Evolutionary conservation across 2,797 vertebrate species (phyloP).

Genomic region (Limosa lapponica): DNA sequence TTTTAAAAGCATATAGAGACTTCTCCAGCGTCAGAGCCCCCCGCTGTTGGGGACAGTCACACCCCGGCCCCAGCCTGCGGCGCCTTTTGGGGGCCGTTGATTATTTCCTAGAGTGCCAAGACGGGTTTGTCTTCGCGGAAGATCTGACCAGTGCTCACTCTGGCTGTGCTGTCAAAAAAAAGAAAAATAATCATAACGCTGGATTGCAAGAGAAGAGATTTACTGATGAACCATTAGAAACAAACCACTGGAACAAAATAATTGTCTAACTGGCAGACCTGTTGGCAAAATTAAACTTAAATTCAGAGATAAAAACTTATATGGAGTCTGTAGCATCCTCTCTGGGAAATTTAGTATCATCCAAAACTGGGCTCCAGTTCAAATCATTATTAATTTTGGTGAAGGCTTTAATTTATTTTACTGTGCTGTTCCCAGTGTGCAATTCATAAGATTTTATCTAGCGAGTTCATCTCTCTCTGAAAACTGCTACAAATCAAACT

Average conservation of each 20-base stretch:
- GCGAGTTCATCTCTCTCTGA: neutral
- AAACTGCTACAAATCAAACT: neutral
- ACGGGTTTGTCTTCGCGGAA: neutral
- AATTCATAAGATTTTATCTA: neutral
- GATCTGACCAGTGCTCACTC: neutral
- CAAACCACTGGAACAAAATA: neutral
- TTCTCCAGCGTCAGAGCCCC: neutral
- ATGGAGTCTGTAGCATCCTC: neutral
- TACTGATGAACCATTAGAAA: neutral
- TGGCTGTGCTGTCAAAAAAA: neutral
- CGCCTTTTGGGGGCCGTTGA: neutral
- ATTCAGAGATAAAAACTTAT: neutral
- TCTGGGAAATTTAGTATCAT: neutral
- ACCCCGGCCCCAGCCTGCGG: neutral
- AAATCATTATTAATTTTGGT: neutral
- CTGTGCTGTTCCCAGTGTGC: neutral
- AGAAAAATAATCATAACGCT: neutral
- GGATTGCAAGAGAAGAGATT: neutral
- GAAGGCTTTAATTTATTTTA: neutral
- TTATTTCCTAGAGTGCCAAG: neutral
- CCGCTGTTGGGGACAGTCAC: neutral
- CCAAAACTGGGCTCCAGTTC: neutral
- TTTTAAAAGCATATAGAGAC: fast-evolving
- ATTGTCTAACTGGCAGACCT: neutral
- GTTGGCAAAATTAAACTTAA: neutral